Base-by-base conservation (phyloP, 2,113 vertebrate species). In the Lagopus muta region DNA sequence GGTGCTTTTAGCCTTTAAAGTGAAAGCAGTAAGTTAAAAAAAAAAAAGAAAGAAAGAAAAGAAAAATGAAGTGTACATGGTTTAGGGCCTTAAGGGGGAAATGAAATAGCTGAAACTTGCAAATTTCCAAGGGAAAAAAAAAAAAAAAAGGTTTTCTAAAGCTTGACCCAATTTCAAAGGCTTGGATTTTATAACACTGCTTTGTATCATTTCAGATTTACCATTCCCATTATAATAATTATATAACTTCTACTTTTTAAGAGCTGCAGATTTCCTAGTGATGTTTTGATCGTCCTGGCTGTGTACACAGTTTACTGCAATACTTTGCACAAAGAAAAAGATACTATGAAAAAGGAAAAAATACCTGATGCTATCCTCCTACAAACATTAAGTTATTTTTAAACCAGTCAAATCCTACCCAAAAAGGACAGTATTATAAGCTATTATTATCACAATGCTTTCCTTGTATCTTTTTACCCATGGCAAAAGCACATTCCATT, bases 121-220 rank as follows among this genome's bases (percentile, higher is more conserved):
- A 3, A 67, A 89, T 47, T 86, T 91, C 67, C 82, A 17, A 80
- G 17, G 4, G 30, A 4, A 30, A 55, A 32, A 32, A 57, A 2
- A 69, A 58, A 10, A 21, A 61, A 55, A 85, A 58, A 1, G 10
- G 7, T 15, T 86, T 94, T 91, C 42, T 77, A 72, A 82, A 66
- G 60, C 42, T 34, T 83, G 61, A 95, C 67, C 57, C 42, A 67
- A 36, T 96, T 95, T 89, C 47, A 92, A 79, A 66, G 40, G 22
- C 75, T 89, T 77, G 42, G 13, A 36, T 79, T 89, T 93, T 82
- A 57, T 61, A 28, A 28, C 17, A 40, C 34, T 86, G 43, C 43
- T 87, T 74, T 70, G 21, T 42, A 76, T 55, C 21, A 34, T 45
- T 91, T 91, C 78, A 79, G 40, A 45, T 70, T 76, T 80, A 70